Evolutionary conservation across 2,797 vertebrate species (phyloP).

Genomic region (Lutjanus argentimaculatus): DNA sequence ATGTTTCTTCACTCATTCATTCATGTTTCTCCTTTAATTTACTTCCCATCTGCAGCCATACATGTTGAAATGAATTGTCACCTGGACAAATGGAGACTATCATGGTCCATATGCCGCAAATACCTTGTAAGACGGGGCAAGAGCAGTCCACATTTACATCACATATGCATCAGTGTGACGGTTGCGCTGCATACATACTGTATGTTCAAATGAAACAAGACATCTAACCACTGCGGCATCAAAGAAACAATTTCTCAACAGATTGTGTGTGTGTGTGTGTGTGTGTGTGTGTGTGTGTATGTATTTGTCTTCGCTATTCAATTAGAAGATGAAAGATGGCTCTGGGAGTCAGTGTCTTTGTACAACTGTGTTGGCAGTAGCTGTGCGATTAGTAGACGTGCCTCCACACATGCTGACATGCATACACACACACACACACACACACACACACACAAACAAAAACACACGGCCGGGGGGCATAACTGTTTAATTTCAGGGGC

Average conservation of each 20-base stretch:
- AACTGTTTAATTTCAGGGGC: conserved; percentile 76
- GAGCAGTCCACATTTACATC: conserved; percentile 13
- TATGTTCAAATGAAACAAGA: conserved; percentile 46
- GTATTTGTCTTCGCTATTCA: conserved; percentile 60
- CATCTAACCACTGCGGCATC: conserved; percentile 46
- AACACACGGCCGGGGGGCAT: conserved; percentile 31
- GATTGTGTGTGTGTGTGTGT: conserved; percentile 25
- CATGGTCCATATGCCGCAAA: conserved; percentile 17
- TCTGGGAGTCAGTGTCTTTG: conserved; percentile 54
- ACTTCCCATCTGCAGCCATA: background rate
- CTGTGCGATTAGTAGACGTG: conserved; percentile 46
- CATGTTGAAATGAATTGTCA: conserved; percentile 7
- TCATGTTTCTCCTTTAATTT: background rate
- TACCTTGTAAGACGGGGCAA: background rate
- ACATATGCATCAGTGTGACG: conserved; percentile 18
- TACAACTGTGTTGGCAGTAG: conserved; percentile 38
- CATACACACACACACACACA: conserved; percentile 3
- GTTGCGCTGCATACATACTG: conserved; percentile 6
- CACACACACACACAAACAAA: conserved; percentile 15
- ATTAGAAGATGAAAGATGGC: conserved; percentile 72
- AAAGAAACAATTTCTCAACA: conserved; percentile 60
- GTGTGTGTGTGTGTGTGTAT: conserved; percentile 16
- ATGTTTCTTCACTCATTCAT: conserved; percentile 5
- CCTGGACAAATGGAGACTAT: conserved; percentile 19
- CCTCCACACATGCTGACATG: conserved; percentile 2